Evolutionary conservation across 2,888 invertebrate genomes (phyloP), one percentile per base, ranked within the genome.

Genomic region (Polydrusus cervinus): DNA sequence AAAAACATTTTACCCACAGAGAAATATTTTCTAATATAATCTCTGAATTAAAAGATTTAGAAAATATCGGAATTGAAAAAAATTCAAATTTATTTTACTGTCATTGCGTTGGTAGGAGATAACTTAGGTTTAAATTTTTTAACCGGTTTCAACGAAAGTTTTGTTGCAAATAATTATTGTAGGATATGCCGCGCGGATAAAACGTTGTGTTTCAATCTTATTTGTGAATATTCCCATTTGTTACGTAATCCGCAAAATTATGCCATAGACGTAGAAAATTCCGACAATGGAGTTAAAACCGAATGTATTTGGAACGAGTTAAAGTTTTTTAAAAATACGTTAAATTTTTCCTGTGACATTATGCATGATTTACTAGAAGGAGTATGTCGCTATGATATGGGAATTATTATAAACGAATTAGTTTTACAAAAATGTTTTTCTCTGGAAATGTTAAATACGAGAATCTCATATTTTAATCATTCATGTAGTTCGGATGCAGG

Each of bases 91-190:
- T 74, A 25, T 62, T 74, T 74, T 69, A 30, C 38, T 10, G 34
- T 74, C n/a, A 8, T 74, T n/a, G 20, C 45, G 10, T 61, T 74
- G 49, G 16, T 62, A 20, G 53, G 65, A 38, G 64, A 64, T 34
- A 71, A 71, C 64, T 53, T 71, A 51, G 71, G 64, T 10, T 53
- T 72, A 43, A 71, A 71, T 71, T 71, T 64, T 1, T 10, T 71
- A 18, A 20, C 65, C 3, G 66, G 66, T 11, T 66, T 66, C 18
- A 65, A 13, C 11, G 65, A 65, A 65, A 65, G 65, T 49, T 65
- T 65, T 49, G 45, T 14, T 47, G 30, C 65, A 13, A 9, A 65
- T 13, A 18, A 65, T 65, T 65, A 47, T 65, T 65, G 51, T 25
- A 6, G 65, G 3, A 51, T 66, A 5, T 66, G 66, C 20, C 47